Evolutionary conservation across 2,113 vertebrate genomes (phyloP).

Genomic region (Apeltes quadracus): DNA sequence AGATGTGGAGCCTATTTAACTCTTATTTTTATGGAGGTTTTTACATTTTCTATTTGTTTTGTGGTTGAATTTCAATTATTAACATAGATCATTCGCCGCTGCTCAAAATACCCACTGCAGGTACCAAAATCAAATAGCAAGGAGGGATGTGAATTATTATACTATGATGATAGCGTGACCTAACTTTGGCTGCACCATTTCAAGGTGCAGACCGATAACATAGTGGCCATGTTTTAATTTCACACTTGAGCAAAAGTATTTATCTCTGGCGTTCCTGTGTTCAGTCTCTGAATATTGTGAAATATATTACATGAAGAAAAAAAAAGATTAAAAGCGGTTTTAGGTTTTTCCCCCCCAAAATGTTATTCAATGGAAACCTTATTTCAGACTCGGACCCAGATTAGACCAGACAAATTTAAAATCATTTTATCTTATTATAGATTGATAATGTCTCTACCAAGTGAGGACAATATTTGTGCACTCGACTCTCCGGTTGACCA

Average conservation of each 20-base stretch:
- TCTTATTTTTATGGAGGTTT: conserved; percentile 35
- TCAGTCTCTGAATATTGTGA: conserved; percentile 11
- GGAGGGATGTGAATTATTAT: conserved; percentile 32
- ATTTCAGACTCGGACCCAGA: no score
- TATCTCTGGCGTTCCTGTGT: conserved; percentile 32
- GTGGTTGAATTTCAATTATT: conserved; percentile 39
- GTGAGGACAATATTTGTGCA: no score
- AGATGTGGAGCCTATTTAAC: conserved; percentile 33
- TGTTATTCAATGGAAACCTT: no score
- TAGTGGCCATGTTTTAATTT: conserved; percentile 64
- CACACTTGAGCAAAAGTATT: conserved; percentile 58
- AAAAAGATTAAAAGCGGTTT: not conserved
- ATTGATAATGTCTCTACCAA: no score
- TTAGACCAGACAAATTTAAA: no score
- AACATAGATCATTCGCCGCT: conserved; percentile 44
- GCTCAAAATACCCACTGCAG: conserved; percentile 35
- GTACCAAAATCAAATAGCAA: conserved; percentile 32
- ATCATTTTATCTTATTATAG: no score
- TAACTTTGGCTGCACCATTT: conserved; percentile 31
- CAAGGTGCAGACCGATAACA: conserved; percentile 34
- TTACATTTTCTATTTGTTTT: conserved; percentile 40
- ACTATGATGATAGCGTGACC: conserved; percentile 23
- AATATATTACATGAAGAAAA: not conserved
- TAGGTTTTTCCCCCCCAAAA: no score
- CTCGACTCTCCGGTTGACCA: no score